Percentiles rank a stretch among this genome's conserved stretches.
phyloP scores from a whole-genome alignment of 2,888 invertebrate genomes.

The Platycnemis pennipes region DNA sequence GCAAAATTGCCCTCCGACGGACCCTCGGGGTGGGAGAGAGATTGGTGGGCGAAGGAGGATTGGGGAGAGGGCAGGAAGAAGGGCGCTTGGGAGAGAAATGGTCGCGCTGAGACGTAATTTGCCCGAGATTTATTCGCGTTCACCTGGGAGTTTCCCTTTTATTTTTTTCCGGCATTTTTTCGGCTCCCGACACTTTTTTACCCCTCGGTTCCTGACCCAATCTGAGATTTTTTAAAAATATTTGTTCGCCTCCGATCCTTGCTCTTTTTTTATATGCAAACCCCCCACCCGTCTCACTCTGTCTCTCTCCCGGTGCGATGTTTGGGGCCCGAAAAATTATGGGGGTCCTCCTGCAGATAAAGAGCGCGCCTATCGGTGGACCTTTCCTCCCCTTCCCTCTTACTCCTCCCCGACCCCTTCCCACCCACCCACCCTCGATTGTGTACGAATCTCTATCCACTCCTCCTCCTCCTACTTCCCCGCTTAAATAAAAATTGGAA shows the following conservation, averaged over 20 bases:
- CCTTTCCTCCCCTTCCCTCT: slow-evolving; percentile 49
- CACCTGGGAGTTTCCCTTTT: slow-evolving; percentile 64
- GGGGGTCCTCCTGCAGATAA: slow-evolving; percentile 60
- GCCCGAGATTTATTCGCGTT: slow-evolving; percentile 62
- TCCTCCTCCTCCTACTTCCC: not conserved
- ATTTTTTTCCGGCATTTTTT: slow-evolving; percentile 45
- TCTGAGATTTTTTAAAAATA: slow-evolving; percentile 54
- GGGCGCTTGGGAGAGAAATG: slow-evolving; percentile 56
- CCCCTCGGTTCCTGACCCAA: slow-evolving; percentile 60
- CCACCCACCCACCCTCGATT: not conserved
- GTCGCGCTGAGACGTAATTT: slow-evolving; percentile 59
- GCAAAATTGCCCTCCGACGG: slow-evolving; percentile 45
- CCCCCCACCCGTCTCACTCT: slow-evolving; percentile 32
- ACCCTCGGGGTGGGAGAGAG: not conserved
- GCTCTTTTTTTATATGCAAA: slow-evolving; percentile 49
- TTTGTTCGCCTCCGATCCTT: slow-evolving; percentile 51
- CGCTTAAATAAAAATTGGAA: not conserved
- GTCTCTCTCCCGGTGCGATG: slow-evolving; percentile 52
- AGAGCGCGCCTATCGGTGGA: slow-evolving; percentile 61
- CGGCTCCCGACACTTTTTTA: slow-evolving; percentile 48
- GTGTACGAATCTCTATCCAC: not conserved
- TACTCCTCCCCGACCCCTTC: not conserved
- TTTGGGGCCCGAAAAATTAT: slow-evolving; percentile 66
- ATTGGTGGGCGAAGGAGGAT: not conserved
- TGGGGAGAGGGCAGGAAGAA: not conserved